These are phyloP conservation scores for Cryptocephalus primarius DNA, from an alignment of 2,888 invertebrate genomes.

Conservation along the genomic window DNA sequence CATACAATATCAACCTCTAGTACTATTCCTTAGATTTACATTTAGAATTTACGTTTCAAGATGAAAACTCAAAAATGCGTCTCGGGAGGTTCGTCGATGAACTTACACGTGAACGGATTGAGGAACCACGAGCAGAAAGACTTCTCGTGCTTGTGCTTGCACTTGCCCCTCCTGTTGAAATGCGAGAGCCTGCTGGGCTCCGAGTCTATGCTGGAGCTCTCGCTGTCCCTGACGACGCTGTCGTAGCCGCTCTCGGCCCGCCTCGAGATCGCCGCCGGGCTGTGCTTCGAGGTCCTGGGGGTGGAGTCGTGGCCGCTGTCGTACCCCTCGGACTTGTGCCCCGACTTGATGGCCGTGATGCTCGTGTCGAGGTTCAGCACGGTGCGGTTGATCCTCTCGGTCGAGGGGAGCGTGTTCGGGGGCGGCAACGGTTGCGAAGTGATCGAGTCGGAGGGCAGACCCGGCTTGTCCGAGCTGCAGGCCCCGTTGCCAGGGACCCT, in stretches of 20 bases:
- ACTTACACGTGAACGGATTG: constrained; percentile 67
- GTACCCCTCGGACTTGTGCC: constrained; percentile 55
- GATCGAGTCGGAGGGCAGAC: constrained; percentile 25
- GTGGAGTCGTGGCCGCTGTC: constrained; percentile 79
- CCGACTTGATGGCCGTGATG: constrained; percentile 48
- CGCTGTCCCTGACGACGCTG: constrained; percentile 79
- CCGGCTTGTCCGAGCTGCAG: constrained; percentile 32
- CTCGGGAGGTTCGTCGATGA: constrained; percentile 49
- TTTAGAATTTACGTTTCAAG: too few relatives aligned
- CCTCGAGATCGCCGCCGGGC: constrained; percentile 65
- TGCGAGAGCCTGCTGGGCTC: constrained; percentile 44
- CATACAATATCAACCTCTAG: too few relatives aligned
- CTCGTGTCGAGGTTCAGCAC: constrained; percentile 53
- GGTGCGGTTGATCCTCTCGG: constrained; percentile 52
- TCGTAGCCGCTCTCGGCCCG: constrained; percentile 87
- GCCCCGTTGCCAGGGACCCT: constrained; percentile 53
- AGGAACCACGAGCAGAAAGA: constrained; percentile 66
- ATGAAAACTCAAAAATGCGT: constrained; percentile 32
- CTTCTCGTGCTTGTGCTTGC: constrained; percentile 56
- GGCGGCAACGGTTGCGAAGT: constrained; percentile 35
- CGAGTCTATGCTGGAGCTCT: constrained; percentile 79
- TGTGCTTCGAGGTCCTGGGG: constrained; percentile 70
- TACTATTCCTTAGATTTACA: too few relatives aligned
- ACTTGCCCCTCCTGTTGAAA: constrained; percentile 41
- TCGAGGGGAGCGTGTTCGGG: constrained; percentile 49